phyloP scores from a whole-genome alignment of 1,140 invertebrate genomes.

The Bombyx mori region DNA sequence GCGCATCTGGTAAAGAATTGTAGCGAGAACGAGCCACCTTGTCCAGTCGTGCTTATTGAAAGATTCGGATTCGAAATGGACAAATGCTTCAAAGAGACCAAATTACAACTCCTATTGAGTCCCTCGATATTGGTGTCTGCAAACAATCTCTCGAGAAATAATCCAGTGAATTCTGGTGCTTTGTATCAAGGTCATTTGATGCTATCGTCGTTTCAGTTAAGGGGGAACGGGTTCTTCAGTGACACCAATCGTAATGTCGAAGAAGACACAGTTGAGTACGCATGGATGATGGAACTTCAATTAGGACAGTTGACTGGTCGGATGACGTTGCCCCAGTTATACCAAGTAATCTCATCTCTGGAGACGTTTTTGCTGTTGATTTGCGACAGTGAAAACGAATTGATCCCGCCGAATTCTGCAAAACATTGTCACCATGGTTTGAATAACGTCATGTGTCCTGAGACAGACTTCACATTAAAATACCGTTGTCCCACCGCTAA shows the following conservation, averaged over 20 bases:
- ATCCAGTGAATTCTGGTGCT: constrained; percentile 71
- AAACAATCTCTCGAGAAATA: constrained; percentile 78
- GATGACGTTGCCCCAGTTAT: constrained; percentile 84
- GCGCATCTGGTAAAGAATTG: constrained; percentile 93
- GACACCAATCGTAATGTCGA: constrained; percentile 89
- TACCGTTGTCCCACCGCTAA: constrained; percentile 88
- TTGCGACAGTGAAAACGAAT: constrained; percentile 90
- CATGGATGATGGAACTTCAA: constrained; percentile 91
- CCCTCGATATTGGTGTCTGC: constrained; percentile 88
- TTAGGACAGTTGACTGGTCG: constrained; percentile 86
- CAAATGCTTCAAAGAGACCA: constrained; percentile 91
- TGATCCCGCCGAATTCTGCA: constrained; percentile 83
- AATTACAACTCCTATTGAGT: constrained; percentile 91
- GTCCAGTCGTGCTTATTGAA: constrained; percentile 91
- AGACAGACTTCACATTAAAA: constrained; percentile 79
- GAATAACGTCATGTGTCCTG: constrained; percentile 81
- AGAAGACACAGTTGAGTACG: constrained; percentile 96
- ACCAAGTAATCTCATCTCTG: constrained; percentile 87
- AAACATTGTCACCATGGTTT: constrained; percentile 90
- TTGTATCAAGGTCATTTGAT: constrained; percentile 91
- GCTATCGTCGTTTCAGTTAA: constrained; percentile 89
- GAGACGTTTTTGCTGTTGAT: constrained; percentile 92
- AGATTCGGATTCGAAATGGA: constrained; percentile 97
- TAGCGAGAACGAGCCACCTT: constrained; percentile 87
- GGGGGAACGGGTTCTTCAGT: constrained; percentile 98